Base-by-base conservation (phyloP, 1,140 invertebrate species). In the Drosophila pectinifera region DNA sequence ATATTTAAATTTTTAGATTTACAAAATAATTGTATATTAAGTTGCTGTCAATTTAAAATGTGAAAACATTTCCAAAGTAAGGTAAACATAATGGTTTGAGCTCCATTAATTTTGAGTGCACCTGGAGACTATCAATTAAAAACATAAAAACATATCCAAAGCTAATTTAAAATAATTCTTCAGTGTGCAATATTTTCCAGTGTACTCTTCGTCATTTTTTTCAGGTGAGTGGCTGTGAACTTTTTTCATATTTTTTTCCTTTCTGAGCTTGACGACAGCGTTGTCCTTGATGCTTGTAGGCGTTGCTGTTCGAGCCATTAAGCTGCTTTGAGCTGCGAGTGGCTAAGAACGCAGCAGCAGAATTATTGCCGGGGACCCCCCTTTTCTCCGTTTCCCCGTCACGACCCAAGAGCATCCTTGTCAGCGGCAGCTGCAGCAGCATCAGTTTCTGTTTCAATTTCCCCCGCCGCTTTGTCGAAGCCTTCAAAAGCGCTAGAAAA, bases 251-350 rank as follows among this genome's bases (percentile, higher is more conserved):
- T 24, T 57, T 67, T 48, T 63, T 38, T 65, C 14, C 36, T 51
- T 48, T 64, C 43, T 31, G 13, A 58, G 34, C 69, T 38, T 28
- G 13, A 45, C 51, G 61, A 43, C 69, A 76, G 11, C 46, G 16
- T 7, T 28, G 70, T 73, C 73, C 56, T 63, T 74, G 56, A 22
- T 70, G 41, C 56, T 69, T 53, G 73, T 78, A 78, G 78, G 55
- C 61, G 56, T 65, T 45, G 42, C 46, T 69, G 55, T 78, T 61
- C 51, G n/a, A 62, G 64, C 63, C 49, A 76, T 79, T 88, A 88
- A 88, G 67, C 79, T 68, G 46, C 59, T 82, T 68, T 78, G 63
- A 63, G 77, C 56, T 24, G 59, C 61, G 51, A 69, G 45, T 43
- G 41, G 45, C 74, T 67, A 70, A 72, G 76, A 68, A 82, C 55